phyloP scores from a whole-genome alignment of 1,140 invertebrate genomes.

The Panagrolaimus sp. region DNA sequence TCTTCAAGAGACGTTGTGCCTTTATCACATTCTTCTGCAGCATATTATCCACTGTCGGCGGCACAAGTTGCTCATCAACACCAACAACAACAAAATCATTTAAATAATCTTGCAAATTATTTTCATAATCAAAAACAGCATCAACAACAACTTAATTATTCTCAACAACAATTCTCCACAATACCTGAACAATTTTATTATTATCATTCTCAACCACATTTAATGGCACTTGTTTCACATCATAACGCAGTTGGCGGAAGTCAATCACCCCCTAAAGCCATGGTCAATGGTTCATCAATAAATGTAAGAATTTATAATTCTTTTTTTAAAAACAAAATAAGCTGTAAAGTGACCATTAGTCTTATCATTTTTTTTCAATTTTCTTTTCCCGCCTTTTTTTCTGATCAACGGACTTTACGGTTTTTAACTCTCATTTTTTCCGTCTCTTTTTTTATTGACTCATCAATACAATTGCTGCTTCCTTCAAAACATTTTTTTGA shows the following conservation, averaged over 20 bases:
- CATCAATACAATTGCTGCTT: too few species aligned
- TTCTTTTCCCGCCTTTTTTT: too few species aligned
- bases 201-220: slow-evolving; percentile 13
- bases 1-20: neutral
- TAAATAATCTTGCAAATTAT: neutral
- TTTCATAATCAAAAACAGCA: neutral
- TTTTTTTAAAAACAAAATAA: neutral
- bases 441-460: neutral
- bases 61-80: neutral
- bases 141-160: neutral
- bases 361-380: too few species aligned
- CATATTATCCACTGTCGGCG: too few species aligned
- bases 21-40: neutral
- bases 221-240: slow-evolving; percentile 12
- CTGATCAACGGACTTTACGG: neutral
- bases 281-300: neutral
- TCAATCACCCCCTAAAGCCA: neutral
- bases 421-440: neutral
- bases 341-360: neutral
- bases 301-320: neutral
- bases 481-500: too few species aligned
- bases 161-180: neutral
- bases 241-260: slow-evolving; percentile 5
- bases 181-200: slow-evolving; percentile 8
- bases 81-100: neutral